Conservation (phyloP, 2,113 vertebrate genomes). For the Hippocampus guttulatus region DNA sequence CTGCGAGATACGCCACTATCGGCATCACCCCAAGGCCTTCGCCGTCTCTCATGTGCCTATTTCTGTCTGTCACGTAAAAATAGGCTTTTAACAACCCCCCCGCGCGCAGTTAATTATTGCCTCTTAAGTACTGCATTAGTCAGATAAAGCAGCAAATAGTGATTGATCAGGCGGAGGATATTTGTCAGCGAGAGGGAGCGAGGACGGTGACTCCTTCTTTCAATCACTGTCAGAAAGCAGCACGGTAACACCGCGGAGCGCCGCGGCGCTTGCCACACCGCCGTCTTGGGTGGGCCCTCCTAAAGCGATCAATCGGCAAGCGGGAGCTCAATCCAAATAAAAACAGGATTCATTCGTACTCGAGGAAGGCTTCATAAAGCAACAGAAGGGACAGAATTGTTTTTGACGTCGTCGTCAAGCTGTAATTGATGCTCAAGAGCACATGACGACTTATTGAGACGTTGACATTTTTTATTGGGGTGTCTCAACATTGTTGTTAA, state of each 20-base stretch:
- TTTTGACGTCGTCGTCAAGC: constrained; percentile 34
- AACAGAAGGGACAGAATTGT: constrained; percentile 43
- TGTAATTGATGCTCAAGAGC: constrained; percentile 30
- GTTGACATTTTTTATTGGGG: constrained; percentile 31
- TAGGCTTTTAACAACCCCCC: constrained; percentile 75
- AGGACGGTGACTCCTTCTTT: constrained; percentile 59
- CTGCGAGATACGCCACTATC: constrained; percentile 27
- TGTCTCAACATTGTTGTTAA: neutral
- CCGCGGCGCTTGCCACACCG: constrained; percentile 30
- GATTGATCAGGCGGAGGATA: constrained; percentile 68
- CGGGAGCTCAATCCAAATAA: constrained; percentile 55
- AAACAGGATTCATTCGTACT: constrained; percentile 65
- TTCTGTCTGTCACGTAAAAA: constrained; percentile 77
- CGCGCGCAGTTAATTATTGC: constrained; percentile 67
- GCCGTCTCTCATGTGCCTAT: constrained; percentile 71
- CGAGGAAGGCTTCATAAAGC: constrained; percentile 47
- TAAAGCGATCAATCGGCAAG: constrained; percentile 61
- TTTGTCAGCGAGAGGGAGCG: constrained; percentile 53
- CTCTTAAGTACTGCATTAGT: constrained; percentile 66
- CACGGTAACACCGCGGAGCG: constrained; percentile 41
- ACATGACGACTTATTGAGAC: neutral
- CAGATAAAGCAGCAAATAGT: constrained; percentile 73
- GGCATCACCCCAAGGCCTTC: constrained; percentile 54
- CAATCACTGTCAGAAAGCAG: constrained; percentile 63
- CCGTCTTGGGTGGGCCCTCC: constrained; percentile 49